Evolutionary conservation across 2,888 invertebrate species (phyloP), one percentile per base, ranked within the genome.

Genomic region (Torymus texanus): DNA sequence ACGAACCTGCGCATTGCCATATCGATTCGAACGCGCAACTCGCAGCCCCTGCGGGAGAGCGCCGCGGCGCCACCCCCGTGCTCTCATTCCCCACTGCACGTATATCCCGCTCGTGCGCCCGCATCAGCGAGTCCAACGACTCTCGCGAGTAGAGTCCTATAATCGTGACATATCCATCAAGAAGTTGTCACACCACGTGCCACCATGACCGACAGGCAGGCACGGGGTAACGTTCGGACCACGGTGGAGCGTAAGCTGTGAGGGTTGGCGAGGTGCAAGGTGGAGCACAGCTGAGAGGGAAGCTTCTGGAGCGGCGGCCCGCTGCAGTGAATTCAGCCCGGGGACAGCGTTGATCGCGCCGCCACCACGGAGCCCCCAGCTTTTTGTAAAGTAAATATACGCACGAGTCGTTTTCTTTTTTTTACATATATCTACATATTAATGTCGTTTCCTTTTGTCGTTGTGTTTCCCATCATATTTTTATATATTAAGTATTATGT

Each of bases 11-110:
- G 84, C 83, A 80, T 81, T 82, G 83, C 71, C 75, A 84, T 89
- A 89, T 89, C 86, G 89, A 90, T 89, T 88, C 82, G 84, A 89
- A 88, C 88, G 89, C 89, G 89, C 88, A 89, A 88, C 84, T 83
- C 80, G 75, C 71, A 75, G 13, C n/a, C 61, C 11, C 3, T 50
- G 53, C 14, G n/a, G n/a, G 67, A 21, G 10, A 14, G 11, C 21
- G 14, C 14, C 68, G 13, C 18, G 11, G 14, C 21, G n/a, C 56
- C 53, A 13, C 16, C 51, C 58, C 16, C 41, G 24, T 58, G 55
- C n/a, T 29, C 14, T 11, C 55, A 66, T 4, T 13, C 56, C 12
- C 56, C 55, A 14, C 10, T 50, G 10, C 8, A 50, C 24, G 29
- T 11, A 58, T 41, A 12, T 58, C 24, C 21, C 21, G 0, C n/a